Percentiles rank a stretch among this genome's conserved stretches.
These are phyloP conservation scores for Hirtodrosophila trivittata DNA, from an alignment of 2,888 invertebrate genomes.

Conservation along the genomic window DNA sequence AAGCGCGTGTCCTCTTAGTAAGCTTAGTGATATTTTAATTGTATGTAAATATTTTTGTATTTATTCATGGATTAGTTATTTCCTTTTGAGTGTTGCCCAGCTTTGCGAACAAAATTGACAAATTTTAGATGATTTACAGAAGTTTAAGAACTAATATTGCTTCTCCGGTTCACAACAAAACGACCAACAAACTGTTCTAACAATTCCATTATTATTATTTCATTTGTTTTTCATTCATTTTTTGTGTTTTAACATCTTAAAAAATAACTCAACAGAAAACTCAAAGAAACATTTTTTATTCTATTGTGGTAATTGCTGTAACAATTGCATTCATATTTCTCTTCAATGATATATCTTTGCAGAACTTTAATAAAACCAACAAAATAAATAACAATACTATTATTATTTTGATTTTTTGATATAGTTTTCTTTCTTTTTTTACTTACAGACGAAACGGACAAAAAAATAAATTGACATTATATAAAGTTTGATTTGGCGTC, in stretches of 20 bases:
- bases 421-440: background rate
- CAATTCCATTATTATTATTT: too few species aligned
- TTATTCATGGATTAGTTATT: conserved; percentile 58
- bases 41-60: conserved; percentile 47
- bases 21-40: conserved; percentile 71
- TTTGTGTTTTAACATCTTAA: too few species aligned
- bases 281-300: too few species aligned
- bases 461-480: conserved; percentile 20
- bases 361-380: too few species aligned
- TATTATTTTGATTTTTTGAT: too few species aligned
- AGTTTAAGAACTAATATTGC: conserved; percentile 71
- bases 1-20: conserved; percentile 58
- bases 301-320: conserved; percentile 32
- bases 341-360: too few species aligned
- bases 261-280: too few species aligned
- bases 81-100: conserved; percentile 33
- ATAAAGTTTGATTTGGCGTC: conserved; percentile 14
- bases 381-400: too few species aligned
- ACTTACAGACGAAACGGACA: conserved; percentile 15
- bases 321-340: conserved; percentile 39
- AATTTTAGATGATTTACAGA: conserved; percentile 44
- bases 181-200: background rate
- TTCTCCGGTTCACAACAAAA: conserved; percentile 39
- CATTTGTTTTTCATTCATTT: background rate
- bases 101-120: conserved; percentile 69